Evolutionary conservation across 2,888 invertebrate species (phyloP), one percentile per base, ranked within the genome.

Genomic region (Hirtodrosophila histrioides): DNA sequence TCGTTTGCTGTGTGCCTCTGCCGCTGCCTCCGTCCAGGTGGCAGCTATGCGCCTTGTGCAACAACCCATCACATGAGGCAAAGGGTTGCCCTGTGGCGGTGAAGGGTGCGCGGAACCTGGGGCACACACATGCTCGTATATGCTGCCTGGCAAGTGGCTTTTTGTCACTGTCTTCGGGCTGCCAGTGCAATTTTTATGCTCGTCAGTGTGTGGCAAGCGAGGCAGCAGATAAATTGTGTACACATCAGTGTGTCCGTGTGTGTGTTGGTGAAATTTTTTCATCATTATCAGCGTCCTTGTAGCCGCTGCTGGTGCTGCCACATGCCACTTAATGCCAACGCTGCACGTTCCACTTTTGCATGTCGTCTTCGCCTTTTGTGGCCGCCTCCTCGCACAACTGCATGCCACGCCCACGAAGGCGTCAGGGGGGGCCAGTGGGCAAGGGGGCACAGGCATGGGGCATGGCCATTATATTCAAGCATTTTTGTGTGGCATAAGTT

Each of bases 261-360:
- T 37, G 23, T 53, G 41, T 43, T 65, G 54, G 66, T 65, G 68
- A 72, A 73, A 79, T 85, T 84, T 85, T 80, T 87, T 76, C 83
- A 82, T 85, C 84, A 85, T 85, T 85, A 85, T 85, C 84, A 82
- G 74, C 80, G 84, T 86, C 84, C 84, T 85, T 85, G 80, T 68
- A 69, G 61, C 3, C 12, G 44, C 29, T 31, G 60, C 53, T 45
- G 7, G 36, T 45, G 54, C 49, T 37, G 46, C 82, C 87, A 86
- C 87, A 85, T 85, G 84, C 84, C 87, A 86, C 84, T 85, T 85
- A 86, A 85, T 86, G 84, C 84, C 85, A 84, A 84, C 82, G 87
- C 80, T 78, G 79, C 81, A 76, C 84, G 79, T 73, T 69, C 84
- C 75, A 84, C 86, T 86, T 82, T 83, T 75, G 73, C 78, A 73